Percentiles rank a stretch among this genome's conserved stretches.
Evolutionary conservation across 2,888 invertebrate species (phyloP).

Genomic region (Tinea semifulvella): DNA sequence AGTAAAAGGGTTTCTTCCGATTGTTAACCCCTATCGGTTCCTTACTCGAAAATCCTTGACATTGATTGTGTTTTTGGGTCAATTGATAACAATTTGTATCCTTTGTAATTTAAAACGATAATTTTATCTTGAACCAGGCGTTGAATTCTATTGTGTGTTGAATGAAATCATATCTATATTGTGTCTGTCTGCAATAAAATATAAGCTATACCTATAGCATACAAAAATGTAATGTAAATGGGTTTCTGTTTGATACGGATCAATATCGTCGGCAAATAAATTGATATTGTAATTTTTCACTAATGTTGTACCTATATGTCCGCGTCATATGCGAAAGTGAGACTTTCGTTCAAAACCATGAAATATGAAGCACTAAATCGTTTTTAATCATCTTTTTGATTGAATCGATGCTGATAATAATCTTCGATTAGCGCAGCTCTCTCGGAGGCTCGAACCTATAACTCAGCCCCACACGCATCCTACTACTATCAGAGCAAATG

Average conservation of each 20-base stretch:
- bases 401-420: slow-evolving; percentile 49
- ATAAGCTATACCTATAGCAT: too few species aligned
- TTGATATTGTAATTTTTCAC: too few species aligned
- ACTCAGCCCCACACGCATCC: slow-evolving; percentile 13
- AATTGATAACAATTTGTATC: slow-evolving; percentile 28
- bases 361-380: slow-evolving; percentile 32
- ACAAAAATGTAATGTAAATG: too few species aligned
- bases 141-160: background rate
- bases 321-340: slow-evolving; percentile 10
- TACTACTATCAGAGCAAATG: slow-evolving; percentile 1
- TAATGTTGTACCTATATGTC: too few species aligned
- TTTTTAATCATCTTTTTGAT: slow-evolving; percentile 54
- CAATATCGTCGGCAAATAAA: too few species aligned
- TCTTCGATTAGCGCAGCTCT: slow-evolving; percentile 41
- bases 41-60: slow-evolving; percentile 30
- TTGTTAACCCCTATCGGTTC: slow-evolving; percentile 33
- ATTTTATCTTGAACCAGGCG: slow-evolving; percentile 2
- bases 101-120: slow-evolving; percentile 7
- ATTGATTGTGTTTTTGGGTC: slow-evolving; percentile 40
- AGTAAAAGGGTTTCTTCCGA: slow-evolving; percentile 21
- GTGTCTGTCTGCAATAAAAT: too few species aligned
- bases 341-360: slow-evolving; percentile 17
- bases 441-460: slow-evolving; percentile 10
- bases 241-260: too few species aligned
- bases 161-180: slow-evolving; percentile 1